Evolutionary conservation across 2,888 invertebrate species (phyloP), one percentile per base, ranked within the genome.

Genomic region (Meghimatium bilineatum): DNA sequence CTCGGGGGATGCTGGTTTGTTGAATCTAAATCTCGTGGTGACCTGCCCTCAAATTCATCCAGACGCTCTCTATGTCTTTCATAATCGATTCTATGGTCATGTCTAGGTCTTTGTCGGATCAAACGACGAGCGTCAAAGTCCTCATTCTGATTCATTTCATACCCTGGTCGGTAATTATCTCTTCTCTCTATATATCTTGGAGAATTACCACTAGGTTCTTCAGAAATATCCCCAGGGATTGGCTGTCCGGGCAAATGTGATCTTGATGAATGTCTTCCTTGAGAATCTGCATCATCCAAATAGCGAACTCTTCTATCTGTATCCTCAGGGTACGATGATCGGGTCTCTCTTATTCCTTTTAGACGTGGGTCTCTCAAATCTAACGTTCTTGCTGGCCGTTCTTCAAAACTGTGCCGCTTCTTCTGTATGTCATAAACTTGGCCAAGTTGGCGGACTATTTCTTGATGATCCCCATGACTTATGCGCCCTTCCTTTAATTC

Each of bases 401-500:
- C 82, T 52, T 80, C 83, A 56, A 60, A 38, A 34, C 29, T 81
- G 29, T 69, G 74, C 6, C 79, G 76, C 29, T 76, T 80, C 63
- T 82, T 87, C 87, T 92, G 91, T 26, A 89, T 83, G 56, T 89
- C 85, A 75, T 90, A 89, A 52, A 91, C 86, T 74, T 91, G 87
- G 23, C 87, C 88, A 29, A 93, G 87, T 85, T 93, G 92, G 49
- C 90, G 87, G 80, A 93, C 85, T 23, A 93, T 81, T 75, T 91
- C 90, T 81, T 91, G 90, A 79, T 93, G 91, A 76, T 92, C 90
- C 44, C 91, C 90, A 75, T 88, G 89, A 49, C 89, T 91, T 10
- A 93, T 86, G 34, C 88, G 86, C 0, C 97, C 97, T 80, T 96
- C 95, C 86, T 95, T 96, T 86, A 96, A 95, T 89, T 96, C 96